These are phyloP conservation scores for Coracias cyanogaster DNA, from an alignment of 2,797 vertebrate species.

Conservation along the genomic window DNA sequence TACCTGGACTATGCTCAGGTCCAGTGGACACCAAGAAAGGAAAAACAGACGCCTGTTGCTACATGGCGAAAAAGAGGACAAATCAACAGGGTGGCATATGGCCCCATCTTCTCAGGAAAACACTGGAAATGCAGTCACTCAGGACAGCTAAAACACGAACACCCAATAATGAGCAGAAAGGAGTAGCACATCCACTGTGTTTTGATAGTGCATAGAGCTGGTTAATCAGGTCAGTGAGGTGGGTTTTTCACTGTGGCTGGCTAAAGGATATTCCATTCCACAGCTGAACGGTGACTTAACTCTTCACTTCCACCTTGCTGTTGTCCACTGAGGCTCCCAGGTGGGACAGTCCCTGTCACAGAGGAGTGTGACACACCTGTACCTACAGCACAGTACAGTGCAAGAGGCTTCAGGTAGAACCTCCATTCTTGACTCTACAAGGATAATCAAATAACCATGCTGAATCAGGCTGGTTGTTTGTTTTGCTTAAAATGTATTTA, in stretches of 20 bases:
- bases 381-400: neutral
- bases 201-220: neutral
- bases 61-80: neutral
- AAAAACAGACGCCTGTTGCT: neutral
- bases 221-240: neutral
- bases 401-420: neutral
- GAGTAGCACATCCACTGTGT: neutral
- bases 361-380: neutral
- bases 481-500: conserved; percentile 44
- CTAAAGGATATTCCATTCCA: neutral
- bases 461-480: conserved; percentile 4
- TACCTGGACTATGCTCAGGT: neutral
- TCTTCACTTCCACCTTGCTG: neutral
- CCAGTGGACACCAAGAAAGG: neutral
- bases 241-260: neutral
- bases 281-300: neutral
- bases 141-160: neutral
- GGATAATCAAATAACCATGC: neutral
- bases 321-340: neutral
- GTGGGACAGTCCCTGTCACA: neutral
- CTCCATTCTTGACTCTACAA: neutral
- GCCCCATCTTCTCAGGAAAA: neutral
- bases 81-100: neutral
- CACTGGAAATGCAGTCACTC: neutral
- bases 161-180: neutral